Conservation (phyloP, 2,113 vertebrate species). For the Oreocharis arfaki region DNA sequence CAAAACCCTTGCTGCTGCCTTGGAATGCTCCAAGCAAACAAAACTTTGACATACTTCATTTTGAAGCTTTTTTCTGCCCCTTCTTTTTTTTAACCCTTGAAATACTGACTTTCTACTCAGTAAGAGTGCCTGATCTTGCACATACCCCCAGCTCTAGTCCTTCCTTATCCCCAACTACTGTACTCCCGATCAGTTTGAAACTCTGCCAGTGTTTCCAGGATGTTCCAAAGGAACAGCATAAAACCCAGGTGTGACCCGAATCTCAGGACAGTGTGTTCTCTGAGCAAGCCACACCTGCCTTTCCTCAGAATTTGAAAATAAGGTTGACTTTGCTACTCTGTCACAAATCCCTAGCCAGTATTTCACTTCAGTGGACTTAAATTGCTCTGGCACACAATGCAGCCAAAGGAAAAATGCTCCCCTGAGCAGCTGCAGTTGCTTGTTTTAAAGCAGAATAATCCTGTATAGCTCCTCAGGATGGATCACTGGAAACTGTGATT, state of each 20-base stretch:
- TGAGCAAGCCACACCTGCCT: background rate
- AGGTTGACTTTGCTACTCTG: background rate
- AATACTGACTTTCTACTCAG: background rate
- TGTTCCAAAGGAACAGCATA: background rate
- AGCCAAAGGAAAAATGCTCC: background rate
- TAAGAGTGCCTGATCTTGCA: background rate
- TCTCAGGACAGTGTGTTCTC: background rate
- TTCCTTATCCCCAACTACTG: background rate
- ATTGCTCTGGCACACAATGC: background rate
- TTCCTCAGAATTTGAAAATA: background rate
- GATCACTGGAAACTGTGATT: background rate
- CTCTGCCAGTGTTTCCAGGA: background rate
- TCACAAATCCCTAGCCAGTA: conserved; percentile 3
- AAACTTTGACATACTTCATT: background rate
- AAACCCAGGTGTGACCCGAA: background rate
- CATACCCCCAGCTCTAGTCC: background rate
- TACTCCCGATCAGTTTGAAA: background rate
- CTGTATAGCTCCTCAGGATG: conserved; percentile 16
- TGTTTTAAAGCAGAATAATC: conserved; percentile 3
- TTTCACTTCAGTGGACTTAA: conserved; percentile 21
- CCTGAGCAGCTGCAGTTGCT: background rate
- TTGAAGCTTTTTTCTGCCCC: background rate
- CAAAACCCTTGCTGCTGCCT: background rate
- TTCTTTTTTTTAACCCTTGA: background rate
- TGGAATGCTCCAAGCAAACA: background rate